Base-by-base conservation (phyloP, 2,113 vertebrate genomes). In the Corythaixoides concolor region DNA sequence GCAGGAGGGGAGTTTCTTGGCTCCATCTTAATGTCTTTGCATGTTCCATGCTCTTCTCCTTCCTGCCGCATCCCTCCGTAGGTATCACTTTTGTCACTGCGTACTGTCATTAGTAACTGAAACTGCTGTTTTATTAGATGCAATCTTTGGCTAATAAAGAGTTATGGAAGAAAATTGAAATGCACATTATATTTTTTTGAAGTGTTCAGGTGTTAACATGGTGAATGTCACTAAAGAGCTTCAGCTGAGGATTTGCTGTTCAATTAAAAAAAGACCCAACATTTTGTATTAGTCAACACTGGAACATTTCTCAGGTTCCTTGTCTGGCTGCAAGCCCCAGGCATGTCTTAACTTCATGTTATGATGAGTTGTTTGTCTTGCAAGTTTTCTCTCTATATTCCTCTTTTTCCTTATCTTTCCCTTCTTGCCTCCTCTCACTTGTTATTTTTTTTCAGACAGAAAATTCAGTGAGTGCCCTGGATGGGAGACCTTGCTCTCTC, bases 101-200 rank as follows among this genome's bases (percentile, higher is more conserved):
- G 3, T 58, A 15, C 15, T 20, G 14, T 45, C 20, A 49, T 39
- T 17, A 50, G 39, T 32, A 77, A 30, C 45, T 37, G 49, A 81
- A 89, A 21, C n/a, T 26, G 19, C 22, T 20, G 20, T 59, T 84
- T 67, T 47, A 52, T 60, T 84, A 0, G 0, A 45, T 4, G 12
- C 16, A 67, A 5, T 21, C 33, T 78, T 86, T 93, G 41, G 69
- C 52, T 81, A 79, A 64, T 15, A 11, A 76, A 76, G 41, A 86
- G 26, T 43, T 56, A 89, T 18, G 50, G 55, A 79, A 56, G 33
- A 49, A 84, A 86, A 79, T 5, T 39, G 17, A 88, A 85, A 90
- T 9, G 14, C n/a, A 9, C 39, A 11, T 78, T 75, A 35, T 2
- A 24, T 21, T n/a, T 66, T 75, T 90, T 56, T 74, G 0, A 77